Evolutionary conservation across 2,888 invertebrate genomes (phyloP).

Genomic region (Dorcus parallelipipedus): DNA sequence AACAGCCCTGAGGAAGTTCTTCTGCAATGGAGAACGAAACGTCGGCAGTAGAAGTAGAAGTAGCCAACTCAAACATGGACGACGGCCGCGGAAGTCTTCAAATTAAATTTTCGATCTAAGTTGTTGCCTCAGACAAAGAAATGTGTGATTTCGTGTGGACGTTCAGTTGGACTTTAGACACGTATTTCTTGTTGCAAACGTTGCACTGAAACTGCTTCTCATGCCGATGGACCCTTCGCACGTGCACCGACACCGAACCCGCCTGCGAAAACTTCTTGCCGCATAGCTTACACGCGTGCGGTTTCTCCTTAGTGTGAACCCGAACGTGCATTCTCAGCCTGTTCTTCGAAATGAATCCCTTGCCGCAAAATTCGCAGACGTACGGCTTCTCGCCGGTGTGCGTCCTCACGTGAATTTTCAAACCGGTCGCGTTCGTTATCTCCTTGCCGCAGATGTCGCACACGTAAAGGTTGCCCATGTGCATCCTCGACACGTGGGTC

Average conservation of each 20-base stretch:
- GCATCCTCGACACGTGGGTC: constrained; percentile 8
- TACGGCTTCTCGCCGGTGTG: constrained; percentile 64
- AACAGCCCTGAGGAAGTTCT: too few relatives aligned
- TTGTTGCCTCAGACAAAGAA: too few relatives aligned
- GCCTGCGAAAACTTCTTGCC: constrained; percentile 12
- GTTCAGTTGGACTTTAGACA: constrained; percentile 53
- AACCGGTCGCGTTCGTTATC: background rate
- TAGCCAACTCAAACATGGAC: too few relatives aligned
- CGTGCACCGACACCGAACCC: constrained; percentile 21
- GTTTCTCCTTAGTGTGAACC: constrained; percentile 63
- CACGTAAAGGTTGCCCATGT: background rate
- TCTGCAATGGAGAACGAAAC: too few relatives aligned
- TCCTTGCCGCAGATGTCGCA: constrained; percentile 46
- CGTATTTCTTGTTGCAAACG: constrained; percentile 48
- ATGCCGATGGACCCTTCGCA: constrained; percentile 34
- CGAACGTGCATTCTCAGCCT: constrained; percentile 32
- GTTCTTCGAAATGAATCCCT: constrained; percentile 41
- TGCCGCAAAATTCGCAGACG: constrained; percentile 65
- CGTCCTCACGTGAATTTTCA: constrained; percentile 61
- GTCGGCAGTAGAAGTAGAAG: too few relatives aligned
- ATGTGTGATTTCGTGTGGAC: constrained; percentile 49
- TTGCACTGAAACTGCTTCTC: constrained; percentile 1
- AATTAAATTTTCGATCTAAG: too few relatives aligned
- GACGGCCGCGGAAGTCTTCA: too few relatives aligned
- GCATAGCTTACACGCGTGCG: constrained; percentile 26